Base-by-base conservation (phyloP, 2,797 vertebrate genomes). In the Anniella stebbinsi region DNA sequence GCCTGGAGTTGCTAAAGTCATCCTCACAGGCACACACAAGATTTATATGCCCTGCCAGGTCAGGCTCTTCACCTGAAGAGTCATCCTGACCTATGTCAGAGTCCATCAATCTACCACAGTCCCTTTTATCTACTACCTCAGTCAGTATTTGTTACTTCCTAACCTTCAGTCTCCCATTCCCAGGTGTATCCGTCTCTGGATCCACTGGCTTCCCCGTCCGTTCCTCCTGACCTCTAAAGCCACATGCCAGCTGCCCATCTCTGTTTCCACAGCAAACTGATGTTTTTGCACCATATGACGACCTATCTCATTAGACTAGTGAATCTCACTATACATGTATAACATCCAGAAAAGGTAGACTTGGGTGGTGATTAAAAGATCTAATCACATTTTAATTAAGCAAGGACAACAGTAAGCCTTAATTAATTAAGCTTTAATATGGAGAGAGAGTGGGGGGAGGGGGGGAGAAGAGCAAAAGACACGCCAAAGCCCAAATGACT, bases 311-410 rank as follows among this genome's bases (percentile, higher is more conserved):
- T 54, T 13, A 73, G 69, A 72, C 25, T 15, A 48, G 33, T 9
- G 84, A 54, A 85, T 73, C 12, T 51, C 60, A 57, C 54, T 48
- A 85, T n/a, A 72, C 18, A 83, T 83, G 38, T n/a, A 75, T 66
- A 88, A 76, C 63, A 83, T 57, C 10, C 28, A 18, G 54, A 63
- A 67, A 51, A 25, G 17, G n/a, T 30, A 75, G 21, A 66, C 48
- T 48, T n/a, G 23, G 76, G 48, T 66, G 60, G 23, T 60, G 75
- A 86, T 60, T 75, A 57, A 86, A 75, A 86, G 70, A 86, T 75
- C 25, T 41, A 86, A 86, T 75, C 36, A 60, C 12, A 30, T 67
- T 80, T 88, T 88, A 63, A 83, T 88, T 88, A 88, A 77, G 73
- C 73, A 87, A 77, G 30, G 57, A 48, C 63, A 66, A 63, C 63